Conservation (phyloP, 2,113 vertebrate genomes). For the Reinhardtius hippoglossoides region DNA sequence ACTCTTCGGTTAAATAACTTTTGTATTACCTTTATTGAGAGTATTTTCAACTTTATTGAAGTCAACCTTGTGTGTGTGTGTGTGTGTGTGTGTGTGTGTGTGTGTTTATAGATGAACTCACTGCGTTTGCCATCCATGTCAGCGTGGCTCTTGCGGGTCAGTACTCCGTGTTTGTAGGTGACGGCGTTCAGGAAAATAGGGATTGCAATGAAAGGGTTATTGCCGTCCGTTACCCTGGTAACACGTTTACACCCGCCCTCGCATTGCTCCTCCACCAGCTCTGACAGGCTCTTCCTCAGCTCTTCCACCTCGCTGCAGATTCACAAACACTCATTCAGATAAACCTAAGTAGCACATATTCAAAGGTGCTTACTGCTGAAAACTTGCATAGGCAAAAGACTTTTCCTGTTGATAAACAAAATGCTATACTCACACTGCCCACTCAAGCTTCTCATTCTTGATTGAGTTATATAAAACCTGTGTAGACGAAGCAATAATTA, state of each 20-base stretch:
- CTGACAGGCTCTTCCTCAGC: slow-evolving; percentile 95
- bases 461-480: slow-evolving; percentile 97
- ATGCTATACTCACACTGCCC: slow-evolving; percentile 94
- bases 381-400: slow-evolving; percentile 30
- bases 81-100: neutral
- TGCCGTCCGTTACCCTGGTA: slow-evolving; percentile 92
- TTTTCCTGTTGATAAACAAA: slow-evolving; percentile 25
- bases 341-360: slow-evolving; percentile 15
- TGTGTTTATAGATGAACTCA: slow-evolving; percentile 67
- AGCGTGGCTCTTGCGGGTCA: slow-evolving; percentile 94
- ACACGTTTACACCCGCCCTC: slow-evolving; percentile 91
- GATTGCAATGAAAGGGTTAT: slow-evolving; percentile 96
- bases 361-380: slow-evolving; percentile 30
- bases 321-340: slow-evolving; percentile 56
- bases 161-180: slow-evolving; percentile 95
- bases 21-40: neutral
- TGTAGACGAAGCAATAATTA: slow-evolving; percentile 46
- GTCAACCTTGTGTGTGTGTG: neutral
- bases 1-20: neutral
- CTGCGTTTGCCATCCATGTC: slow-evolving; percentile 99
- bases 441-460: slow-evolving; percentile 98
- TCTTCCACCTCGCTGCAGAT: slow-evolving; percentile 93
- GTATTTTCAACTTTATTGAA: too few relatives aligned
- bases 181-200: slow-evolving; percentile 90
- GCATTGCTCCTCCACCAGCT: slow-evolving; percentile 96